Base-by-base conservation (phyloP, 1,140 invertebrate species). In the Euura saliciscinereae region DNA sequence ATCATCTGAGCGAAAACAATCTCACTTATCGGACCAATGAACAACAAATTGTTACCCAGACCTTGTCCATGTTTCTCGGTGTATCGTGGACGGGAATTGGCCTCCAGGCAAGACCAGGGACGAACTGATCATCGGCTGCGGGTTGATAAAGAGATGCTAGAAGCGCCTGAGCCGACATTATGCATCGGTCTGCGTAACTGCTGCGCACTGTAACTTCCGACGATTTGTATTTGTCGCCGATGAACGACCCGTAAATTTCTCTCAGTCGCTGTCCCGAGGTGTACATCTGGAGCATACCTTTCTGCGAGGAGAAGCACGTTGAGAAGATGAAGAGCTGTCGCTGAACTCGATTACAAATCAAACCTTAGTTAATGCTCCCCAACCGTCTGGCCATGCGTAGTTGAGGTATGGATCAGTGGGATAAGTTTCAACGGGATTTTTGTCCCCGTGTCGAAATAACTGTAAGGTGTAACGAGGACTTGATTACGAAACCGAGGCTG, bases 81-180 rank as follows among this genome's bases (percentile, higher is more conserved):
- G 91, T 84, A 4, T 93, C 92, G 84, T 96, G 93, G 11, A 98
- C 91, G 2, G 96, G 94, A 78, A 98, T 92, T 0, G 97, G 97
- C 78, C 95, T 94, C 97, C 97, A 98, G 0, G 85, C 79, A 65
- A 98, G 86, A 66, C 91, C 86, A 0, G 88, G 82, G 78, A 95
- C 90, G 91, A 96, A 96, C 73, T 91, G 87, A 79, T 95, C 92
- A 43, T 90, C 85, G 5, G 89, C 85, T 43, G 84, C 83, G 0
- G 96, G 95, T 43, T 93, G 94, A 86, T 92, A 98, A 46, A 98
- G 86, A 43, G 94, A 95, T 6, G 96, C 95, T 43, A 97, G 87
- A 70, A 97, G 89, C 46, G 91, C 89, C 80, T 93, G 91, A 1
- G 94, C 95, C 83, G 95, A 98, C 93, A 96, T 96, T 74, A 97